Evolutionary conservation across 1,140 invertebrate genomes (phyloP), one percentile per base, ranked within the genome.

Genomic region (Drosophila trapezifrons): DNA sequence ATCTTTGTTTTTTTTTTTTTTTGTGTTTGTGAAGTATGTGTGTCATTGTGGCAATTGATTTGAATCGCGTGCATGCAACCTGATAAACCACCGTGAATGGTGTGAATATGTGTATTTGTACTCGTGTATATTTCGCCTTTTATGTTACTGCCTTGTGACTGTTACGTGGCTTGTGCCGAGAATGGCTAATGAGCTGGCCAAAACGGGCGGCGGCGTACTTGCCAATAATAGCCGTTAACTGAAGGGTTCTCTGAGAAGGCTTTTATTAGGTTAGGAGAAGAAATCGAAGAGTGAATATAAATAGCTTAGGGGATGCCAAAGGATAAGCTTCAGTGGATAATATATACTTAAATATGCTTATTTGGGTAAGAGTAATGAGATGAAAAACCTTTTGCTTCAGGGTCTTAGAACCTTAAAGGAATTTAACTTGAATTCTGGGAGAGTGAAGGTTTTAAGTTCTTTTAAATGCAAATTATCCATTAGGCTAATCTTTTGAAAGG

Each of bases 31-130:
- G 49, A 17, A 43, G 47, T 84, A 76, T 85, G 63, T 86, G 70
- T 86, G 82, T 86, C 83, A 86, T 82, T 86, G 82, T 86, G 83
- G 83, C 78, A 86, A 86, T 86, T 86, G 82, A 86, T 83, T 86
- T 60, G 58, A 45, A 72, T 86, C 77, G 82, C 83, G 75, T 86
- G 83, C 65, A 64, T 82, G 82, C 83, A 87, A 76, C 59, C 70
- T 54, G 59, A 76, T 79, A 70, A 76, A 73, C 65, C 67, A 66
- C 55, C 75, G 70, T 76, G 62, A 78, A 60, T 78, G 69, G 60
- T 78, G 67, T 74, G 67, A 77, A 81, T 78, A 62, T 78, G 43
- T 32, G 29, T 12, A 25, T 20, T 37, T 52, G 38, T 57, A 52
- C 22, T 13, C 49, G 71, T 49, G 49, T 74, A 45, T 65, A 57